Percentiles rank a stretch among this genome's conserved stretches.
These are phyloP conservation scores for Luidia sarsii DNA, from an alignment of 53 echinoderm and acorn worm species.

Conservation along the genomic window DNA sequence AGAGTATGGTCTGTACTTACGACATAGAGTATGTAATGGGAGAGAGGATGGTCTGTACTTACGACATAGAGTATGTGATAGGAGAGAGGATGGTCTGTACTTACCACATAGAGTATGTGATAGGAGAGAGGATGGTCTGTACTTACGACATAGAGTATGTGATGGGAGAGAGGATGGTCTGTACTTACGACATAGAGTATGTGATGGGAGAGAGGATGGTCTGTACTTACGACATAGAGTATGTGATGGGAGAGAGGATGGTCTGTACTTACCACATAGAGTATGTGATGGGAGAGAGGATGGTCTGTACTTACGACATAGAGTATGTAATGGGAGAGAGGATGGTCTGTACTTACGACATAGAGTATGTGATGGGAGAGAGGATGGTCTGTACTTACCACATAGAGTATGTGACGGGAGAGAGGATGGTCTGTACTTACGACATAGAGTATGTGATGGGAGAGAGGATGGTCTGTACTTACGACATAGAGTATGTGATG, in stretches of 20 bases:
- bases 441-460: slow-evolving; percentile 85
- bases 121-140: slow-evolving; percentile 81
- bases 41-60: slow-evolving; percentile 73
- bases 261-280: slow-evolving; percentile 75
- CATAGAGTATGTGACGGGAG: slow-evolving; percentile 83
- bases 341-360: slow-evolving; percentile 76
- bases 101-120: slow-evolving; percentile 84
- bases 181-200: slow-evolving; percentile 80
- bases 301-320: slow-evolving; percentile 72
- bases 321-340: slow-evolving; percentile 88
- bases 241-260: slow-evolving; percentile 93
- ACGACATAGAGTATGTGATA: slow-evolving; percentile 88
- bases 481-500: slow-evolving; percentile 89
- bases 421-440: slow-evolving; percentile 81
- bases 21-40: slow-evolving; percentile 84
- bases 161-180: slow-evolving; percentile 87
- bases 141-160: slow-evolving; percentile 83
- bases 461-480: slow-evolving; percentile 73
- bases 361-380: slow-evolving; percentile 87
- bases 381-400: slow-evolving; percentile 80
- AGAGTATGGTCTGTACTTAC: slow-evolving; percentile 77
- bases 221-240: slow-evolving; percentile 73
- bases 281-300: slow-evolving; percentile 90
- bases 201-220: slow-evolving; percentile 92
- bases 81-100: slow-evolving; percentile 76